Conservation (phyloP, 2,797 vertebrate species). For the Acipenser oxyrinchus region DNA sequence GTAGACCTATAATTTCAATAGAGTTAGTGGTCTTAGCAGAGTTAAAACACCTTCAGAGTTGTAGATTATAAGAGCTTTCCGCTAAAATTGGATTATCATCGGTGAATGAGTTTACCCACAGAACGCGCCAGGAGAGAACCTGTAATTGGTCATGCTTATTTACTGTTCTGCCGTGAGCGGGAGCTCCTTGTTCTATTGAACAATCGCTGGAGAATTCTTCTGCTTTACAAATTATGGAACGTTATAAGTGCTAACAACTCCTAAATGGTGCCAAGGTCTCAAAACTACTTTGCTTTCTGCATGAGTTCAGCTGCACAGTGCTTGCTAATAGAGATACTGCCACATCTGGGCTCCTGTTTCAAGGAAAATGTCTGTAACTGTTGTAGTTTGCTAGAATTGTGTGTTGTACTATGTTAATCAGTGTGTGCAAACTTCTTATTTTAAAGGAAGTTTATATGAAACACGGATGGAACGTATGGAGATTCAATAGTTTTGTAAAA, state of each 20-base stretch:
- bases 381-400: too few species aligned
- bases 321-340: too few species aligned
- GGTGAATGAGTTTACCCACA: conserved; percentile 27
- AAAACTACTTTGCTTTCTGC: conserved; percentile 18
- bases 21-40: conserved; percentile 2
- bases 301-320: conserved; percentile 20
- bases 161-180: conserved; percentile 26
- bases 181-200: conserved; percentile 24
- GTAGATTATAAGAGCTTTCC: conserved; percentile 40
- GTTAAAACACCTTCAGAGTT: conserved; percentile 31
- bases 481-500: too few species aligned
- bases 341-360: too few species aligned
- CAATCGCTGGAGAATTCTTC: conserved; percentile 33
- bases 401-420: too few species aligned
- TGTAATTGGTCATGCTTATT: conserved; percentile 49
- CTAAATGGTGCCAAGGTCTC: conserved; percentile 34
- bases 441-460: too few species aligned
- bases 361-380: too few species aligned
- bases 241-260: conserved; percentile 30
- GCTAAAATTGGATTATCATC: conserved; percentile 40
- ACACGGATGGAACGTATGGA: too few species aligned
- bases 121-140: conserved; percentile 30
- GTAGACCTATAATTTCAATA: too few species aligned
- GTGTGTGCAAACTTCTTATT: too few species aligned
- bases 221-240: conserved; percentile 31